Evolutionary conservation across 2,797 vertebrate species (phyloP).

Genomic region (Natrix natrix): DNA sequence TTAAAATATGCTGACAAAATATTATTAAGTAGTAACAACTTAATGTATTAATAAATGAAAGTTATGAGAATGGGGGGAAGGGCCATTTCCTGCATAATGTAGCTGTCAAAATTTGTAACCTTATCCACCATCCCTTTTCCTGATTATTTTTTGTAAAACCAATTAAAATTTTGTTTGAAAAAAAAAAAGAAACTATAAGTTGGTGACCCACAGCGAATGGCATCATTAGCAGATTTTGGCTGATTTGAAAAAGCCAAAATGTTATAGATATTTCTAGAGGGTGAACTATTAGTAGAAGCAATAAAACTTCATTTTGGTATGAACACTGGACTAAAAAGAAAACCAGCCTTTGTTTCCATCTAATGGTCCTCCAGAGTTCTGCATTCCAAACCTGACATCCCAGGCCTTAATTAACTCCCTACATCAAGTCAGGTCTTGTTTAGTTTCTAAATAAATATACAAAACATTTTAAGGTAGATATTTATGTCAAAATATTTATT

Average conservation of each 20-base stretch:
- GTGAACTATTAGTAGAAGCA: background rate
- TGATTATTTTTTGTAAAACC: too few relatives aligned
- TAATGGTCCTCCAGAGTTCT: background rate
- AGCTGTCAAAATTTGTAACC: too few relatives aligned
- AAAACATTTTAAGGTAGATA: background rate
- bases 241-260: background rate
- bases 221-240: background rate
- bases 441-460: background rate
- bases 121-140: too few relatives aligned
- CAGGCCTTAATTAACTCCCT: background rate
- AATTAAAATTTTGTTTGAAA: too few relatives aligned
- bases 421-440: background rate
- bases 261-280: background rate
- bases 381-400: background rate
- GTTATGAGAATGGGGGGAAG: too few relatives aligned
- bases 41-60: too few relatives aligned
- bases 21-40: too few relatives aligned
- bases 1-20: too few relatives aligned
- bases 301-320: too few relatives aligned
- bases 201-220: background rate
- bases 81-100: too few relatives aligned
- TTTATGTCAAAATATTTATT: background rate
- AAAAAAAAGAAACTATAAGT: background rate
- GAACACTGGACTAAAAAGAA: background rate
- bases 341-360: background rate